Conservation (phyloP, 2,888 invertebrate genomes). For the Ischnura elegans region DNA sequence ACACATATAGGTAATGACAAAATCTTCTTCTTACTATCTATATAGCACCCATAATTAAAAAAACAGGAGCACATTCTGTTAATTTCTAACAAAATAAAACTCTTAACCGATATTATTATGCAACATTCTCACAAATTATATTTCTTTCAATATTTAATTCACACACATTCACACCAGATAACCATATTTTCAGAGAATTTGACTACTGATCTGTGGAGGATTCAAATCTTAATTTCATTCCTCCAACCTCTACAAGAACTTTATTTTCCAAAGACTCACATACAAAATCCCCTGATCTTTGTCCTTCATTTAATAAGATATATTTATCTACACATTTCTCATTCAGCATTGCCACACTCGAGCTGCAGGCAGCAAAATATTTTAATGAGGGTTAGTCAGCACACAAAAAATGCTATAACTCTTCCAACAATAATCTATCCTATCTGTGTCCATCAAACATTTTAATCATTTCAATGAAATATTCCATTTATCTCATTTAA, state of each 20-base stretch:
- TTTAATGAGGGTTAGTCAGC: too few relatives aligned
- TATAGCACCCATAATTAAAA: slow-evolving; percentile 50
- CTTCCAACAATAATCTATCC: too few relatives aligned
- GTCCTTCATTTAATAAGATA: background rate
- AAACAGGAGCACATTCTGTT: slow-evolving; percentile 31
- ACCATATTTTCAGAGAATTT: background rate
- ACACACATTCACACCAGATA: background rate
- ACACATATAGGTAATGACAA: background rate
- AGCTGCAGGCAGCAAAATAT: too few relatives aligned
- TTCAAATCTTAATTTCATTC: background rate
- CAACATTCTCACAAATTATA: background rate
- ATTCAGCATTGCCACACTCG: background rate
- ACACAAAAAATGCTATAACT: too few relatives aligned
- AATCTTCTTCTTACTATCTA: slow-evolving; percentile 25
- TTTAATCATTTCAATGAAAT: too few relatives aligned
- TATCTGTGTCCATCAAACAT: too few relatives aligned
- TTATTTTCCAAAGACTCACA: background rate
- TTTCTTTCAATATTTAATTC: background rate
- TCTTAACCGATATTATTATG: background rate
- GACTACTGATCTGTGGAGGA: background rate
- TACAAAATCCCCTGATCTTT: background rate
- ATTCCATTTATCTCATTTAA: too few relatives aligned
- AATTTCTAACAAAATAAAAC: slow-evolving; percentile 1
- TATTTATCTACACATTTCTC: background rate
- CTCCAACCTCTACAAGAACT: background rate